Percentiles rank a stretch among this genome's conserved stretches.
phyloP scores from a whole-genome alignment of 1,140 invertebrate species.

The Zaprionus vittiger region DNA sequence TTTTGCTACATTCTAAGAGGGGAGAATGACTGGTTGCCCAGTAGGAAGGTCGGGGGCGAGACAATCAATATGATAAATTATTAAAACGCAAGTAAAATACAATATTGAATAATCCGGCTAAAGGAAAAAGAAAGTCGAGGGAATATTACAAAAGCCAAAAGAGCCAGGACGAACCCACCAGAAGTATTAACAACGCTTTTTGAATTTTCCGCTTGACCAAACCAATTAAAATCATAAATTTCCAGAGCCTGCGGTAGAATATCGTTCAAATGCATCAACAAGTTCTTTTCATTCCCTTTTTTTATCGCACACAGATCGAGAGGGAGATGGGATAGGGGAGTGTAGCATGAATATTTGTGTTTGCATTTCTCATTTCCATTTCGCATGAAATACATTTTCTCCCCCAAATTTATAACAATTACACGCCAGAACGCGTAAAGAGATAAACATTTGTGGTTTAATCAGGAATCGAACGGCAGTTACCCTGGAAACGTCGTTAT shows the following conservation, averaged over 20 bases:
- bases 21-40: not conserved
- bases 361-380: slow-evolving; percentile 58
- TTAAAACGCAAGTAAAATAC: slow-evolving; percentile 55
- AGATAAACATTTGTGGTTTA: slow-evolving; percentile 9
- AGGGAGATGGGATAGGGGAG: not conserved
- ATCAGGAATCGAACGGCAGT: not conserved
- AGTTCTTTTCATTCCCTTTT: slow-evolving; percentile 35
- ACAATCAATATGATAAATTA: slow-evolving; percentile 69
- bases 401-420: slow-evolving; percentile 43
- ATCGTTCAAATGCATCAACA: slow-evolving; percentile 68
- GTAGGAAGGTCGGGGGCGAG: slow-evolving; percentile 36
- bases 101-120: slow-evolving; percentile 40
- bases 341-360: slow-evolving; percentile 29
- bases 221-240: slow-evolving; percentile 82
- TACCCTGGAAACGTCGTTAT: not conserved
- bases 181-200: slow-evolving; percentile 38
- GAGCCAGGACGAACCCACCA: slow-evolving; percentile 5
- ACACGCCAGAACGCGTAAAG: slow-evolving; percentile 52
- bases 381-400: slow-evolving; percentile 31
- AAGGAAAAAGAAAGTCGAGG: slow-evolving; percentile 10
- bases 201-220: slow-evolving; percentile 77
- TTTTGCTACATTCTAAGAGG: slow-evolving; percentile 12
- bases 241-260: slow-evolving; percentile 62
- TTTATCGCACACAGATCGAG: slow-evolving; percentile 22
- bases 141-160: slow-evolving; percentile 60